Conservation (phyloP, 2,888 invertebrate species). For the Apotomis turbidana region DNA sequence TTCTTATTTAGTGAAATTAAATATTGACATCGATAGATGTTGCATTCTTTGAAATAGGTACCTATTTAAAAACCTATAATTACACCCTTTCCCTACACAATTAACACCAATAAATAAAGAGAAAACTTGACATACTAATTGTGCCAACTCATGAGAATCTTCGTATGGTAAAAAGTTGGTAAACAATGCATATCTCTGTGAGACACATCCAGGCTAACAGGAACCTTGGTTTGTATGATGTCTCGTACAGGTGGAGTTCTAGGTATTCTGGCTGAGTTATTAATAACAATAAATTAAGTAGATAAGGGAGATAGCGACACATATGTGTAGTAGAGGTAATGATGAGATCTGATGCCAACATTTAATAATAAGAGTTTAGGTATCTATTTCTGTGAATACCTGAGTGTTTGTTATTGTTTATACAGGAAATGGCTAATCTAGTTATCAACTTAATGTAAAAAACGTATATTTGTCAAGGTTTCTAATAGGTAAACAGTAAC, state of each 20-base stretch:
- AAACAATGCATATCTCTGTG: constrained; percentile 22
- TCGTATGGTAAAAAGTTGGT: constrained; percentile 18
- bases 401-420: constrained; percentile 10
- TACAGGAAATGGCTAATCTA: constrained; percentile 7
- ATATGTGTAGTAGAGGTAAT: background rate
- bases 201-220: background rate
- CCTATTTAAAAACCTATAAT: constrained; percentile 3
- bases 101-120: constrained; percentile 16
- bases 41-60: background rate
- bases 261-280: constrained; percentile 3
- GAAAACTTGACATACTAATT: constrained; percentile 14
- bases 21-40: no score
- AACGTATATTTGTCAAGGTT: background rate
- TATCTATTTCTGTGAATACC: constrained; percentile 12
- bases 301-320: constrained; percentile 29
- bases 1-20: no score
- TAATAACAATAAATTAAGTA: constrained; percentile 29
- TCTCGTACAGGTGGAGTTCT: background rate
- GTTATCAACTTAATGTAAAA: background rate
- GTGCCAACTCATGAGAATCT: constrained; percentile 16
- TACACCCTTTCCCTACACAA: constrained; percentile 2
- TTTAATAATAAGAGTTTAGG: background rate
- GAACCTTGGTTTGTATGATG: background rate
- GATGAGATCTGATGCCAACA: constrained; percentile 7
- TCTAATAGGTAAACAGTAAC: background rate